Conservation (phyloP, 1,140 invertebrate species). For the honey bee (Apis mellifera) region Amel_HAv3.1 CM009940.2:8990501-8991000, state of each 20-base stretch:
- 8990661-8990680: too few relatives aligned
- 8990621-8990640: constrained; percentile 12
- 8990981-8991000: constrained; percentile 39
- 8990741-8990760: constrained; percentile 69
- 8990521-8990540: constrained; percentile 45
- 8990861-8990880: constrained; percentile 39
- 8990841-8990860: constrained; percentile 77
- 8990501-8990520: constrained; percentile 15
- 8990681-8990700: constrained; percentile 35
- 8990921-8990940: constrained; percentile 38
- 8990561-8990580: background rate
- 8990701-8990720: constrained; percentile 39
- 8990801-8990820: constrained; percentile 36
- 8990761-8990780: constrained; percentile 71
- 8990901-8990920: background rate
- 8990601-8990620: constrained; percentile 27
- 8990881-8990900: background rate
- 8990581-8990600: constrained; percentile 8
- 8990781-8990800: constrained; percentile 62
- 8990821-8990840: constrained; percentile 32
- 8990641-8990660: too few relatives aligned
- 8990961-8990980: constrained; percentile 31
- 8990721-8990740: constrained; percentile 42
- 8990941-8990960: constrained; percentile 40
- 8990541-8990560: constrained; percentile 11